Conservation (phyloP, 2,888 invertebrate genomes). For the Anthophora plumipes region DNA sequence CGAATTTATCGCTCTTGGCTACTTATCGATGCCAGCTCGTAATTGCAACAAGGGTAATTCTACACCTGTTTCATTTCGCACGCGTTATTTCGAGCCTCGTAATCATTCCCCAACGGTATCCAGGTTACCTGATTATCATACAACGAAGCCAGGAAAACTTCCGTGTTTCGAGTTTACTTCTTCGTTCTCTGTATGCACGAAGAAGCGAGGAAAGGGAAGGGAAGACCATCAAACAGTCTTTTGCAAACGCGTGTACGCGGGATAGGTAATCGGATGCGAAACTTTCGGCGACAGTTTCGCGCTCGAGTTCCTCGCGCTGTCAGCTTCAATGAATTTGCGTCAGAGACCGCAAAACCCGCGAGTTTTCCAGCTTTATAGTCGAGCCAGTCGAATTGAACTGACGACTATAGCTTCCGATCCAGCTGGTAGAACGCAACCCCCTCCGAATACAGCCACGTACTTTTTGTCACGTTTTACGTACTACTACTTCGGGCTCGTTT, state of each 20-base stretch:
- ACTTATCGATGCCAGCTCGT: constrained; percentile 29
- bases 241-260: constrained; percentile 2
- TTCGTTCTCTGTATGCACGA: too few species aligned
- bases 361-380: constrained; percentile 28
- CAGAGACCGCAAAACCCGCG: constrained; percentile 14
- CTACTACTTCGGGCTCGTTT: not conserved
- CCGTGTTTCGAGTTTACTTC: constrained; percentile 15
- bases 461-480: not conserved
- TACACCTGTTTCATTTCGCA: too few species aligned
- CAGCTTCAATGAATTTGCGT: constrained; percentile 38
- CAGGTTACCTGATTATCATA: not conserved
- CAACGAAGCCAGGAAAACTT: not conserved
- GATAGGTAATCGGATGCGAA: constrained; percentile 49
- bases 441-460: not conserved
- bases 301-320: constrained; percentile 36
- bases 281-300: constrained; percentile 54
- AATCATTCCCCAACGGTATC: too few species aligned
- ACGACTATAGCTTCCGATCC: not conserved
- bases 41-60: constrained; percentile 25
- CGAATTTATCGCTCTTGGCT: constrained; percentile 23
- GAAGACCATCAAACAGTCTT: constrained; percentile 8
- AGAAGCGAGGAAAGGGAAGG: too few species aligned
- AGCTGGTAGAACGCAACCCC: not conserved
- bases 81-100: too few species aligned
- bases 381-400: not conserved